Evolutionary conservation across 2,888 invertebrate genomes (phyloP).

Genomic region (Dione juno): DNA sequence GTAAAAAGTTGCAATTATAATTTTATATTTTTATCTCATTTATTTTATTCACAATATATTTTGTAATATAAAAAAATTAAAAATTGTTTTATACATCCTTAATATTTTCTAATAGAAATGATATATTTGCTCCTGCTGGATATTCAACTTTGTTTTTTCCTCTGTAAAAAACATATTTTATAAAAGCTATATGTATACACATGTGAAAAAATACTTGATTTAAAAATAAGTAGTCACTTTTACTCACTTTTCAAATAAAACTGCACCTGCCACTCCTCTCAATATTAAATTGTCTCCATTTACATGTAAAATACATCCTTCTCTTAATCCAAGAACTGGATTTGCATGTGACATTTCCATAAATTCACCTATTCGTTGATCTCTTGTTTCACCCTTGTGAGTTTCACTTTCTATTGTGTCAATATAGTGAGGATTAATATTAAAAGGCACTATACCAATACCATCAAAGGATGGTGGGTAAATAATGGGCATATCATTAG

Average conservation of each 20-base stretch:
- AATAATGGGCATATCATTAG: conserved; percentile 95
- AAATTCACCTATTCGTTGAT: conserved; percentile 88
- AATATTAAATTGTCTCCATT: conserved; percentile 83
- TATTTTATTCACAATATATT: neutral
- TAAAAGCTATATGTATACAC: too few species aligned
- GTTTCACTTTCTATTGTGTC: conserved; percentile 84
- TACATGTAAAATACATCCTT: conserved; percentile 87
- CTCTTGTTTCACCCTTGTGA: conserved; percentile 92
- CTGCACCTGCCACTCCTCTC: conserved; percentile 85
- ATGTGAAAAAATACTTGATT: neutral
- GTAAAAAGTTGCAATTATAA: too few species aligned
- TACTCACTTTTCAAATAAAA: conserved; percentile 86
- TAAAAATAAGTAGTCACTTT: neutral
- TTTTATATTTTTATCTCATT: neutral
- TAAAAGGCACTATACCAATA: conserved; percentile 89
- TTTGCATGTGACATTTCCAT: conserved; percentile 83
- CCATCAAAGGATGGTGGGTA: conserved; percentile 89
- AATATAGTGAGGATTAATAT: conserved; percentile 93
- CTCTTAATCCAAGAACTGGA: conserved; percentile 88
- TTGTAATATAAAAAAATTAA: neutral
- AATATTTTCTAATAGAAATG: conserved; percentile 67
- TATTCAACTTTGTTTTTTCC: conserved; percentile 78
- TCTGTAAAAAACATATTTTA: conserved; percentile 68
- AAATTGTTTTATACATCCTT: neutral
- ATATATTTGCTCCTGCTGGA: conserved; percentile 83